Percentiles rank a stretch among this genome's conserved stretches.
Conservation (phyloP, 2,797 vertebrate species). For the Gymnopithys bicolor region DNA sequence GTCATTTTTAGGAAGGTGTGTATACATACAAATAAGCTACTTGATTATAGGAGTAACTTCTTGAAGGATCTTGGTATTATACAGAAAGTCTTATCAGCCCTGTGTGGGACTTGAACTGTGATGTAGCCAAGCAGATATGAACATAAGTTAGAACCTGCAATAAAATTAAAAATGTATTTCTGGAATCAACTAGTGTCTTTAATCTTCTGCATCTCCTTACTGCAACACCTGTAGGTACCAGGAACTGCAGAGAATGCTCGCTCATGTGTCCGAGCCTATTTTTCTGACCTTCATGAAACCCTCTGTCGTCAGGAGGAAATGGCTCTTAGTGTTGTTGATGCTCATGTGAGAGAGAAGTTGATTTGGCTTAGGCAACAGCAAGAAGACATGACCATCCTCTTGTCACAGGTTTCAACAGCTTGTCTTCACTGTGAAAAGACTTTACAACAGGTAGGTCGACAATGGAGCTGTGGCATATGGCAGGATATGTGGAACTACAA, state of each 20-base stretch:
- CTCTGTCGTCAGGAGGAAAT: slow-evolving; percentile 98
- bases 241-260: slow-evolving; percentile 96
- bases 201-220: neutral
- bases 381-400: slow-evolving; percentile 98
- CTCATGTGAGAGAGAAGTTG: slow-evolving; percentile 93
- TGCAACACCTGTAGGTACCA: slow-evolving; percentile 81
- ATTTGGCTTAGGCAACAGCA: slow-evolving; percentile 98
- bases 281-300: slow-evolving; percentile 96
- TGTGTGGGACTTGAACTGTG: neutral
- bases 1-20: neutral
- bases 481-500: neutral
- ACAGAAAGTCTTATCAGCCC: neutral
- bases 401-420: slow-evolving; percentile 97
- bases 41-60: neutral
- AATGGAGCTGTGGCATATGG: neutral
- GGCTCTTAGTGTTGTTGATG: slow-evolving; percentile 97
- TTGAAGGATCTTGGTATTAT: neutral
- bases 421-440: slow-evolving; percentile 99
- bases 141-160: neutral
- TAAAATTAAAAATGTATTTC: neutral
- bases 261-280: slow-evolving; percentile 95
- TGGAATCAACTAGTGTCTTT: neutral
- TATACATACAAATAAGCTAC: neutral
- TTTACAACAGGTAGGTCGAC: slow-evolving; percentile 88
- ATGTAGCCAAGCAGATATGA: neutral